Percentiles rank a stretch among this genome's conserved stretches.
Conservation (phyloP, 2,797 vertebrate species). For the Ptychadena robeensis region DNA sequence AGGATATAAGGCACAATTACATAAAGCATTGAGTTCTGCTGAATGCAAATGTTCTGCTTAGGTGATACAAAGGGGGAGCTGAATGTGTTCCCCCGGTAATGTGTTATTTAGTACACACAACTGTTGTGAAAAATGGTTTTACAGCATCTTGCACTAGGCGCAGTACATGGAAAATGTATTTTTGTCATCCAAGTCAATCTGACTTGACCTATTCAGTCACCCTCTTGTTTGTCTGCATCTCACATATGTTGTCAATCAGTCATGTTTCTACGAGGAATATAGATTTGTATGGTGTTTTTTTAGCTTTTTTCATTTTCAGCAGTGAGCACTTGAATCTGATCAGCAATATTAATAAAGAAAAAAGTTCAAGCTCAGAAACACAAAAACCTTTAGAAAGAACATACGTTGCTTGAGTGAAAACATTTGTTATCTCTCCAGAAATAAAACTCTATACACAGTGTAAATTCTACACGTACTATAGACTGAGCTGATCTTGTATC, state of each 20-base stretch:
- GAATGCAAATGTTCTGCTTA: conserved; percentile 38
- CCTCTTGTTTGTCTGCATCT: conserved; percentile 42
- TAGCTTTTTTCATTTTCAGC: conserved; percentile 14
- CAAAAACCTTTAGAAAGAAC: conserved; percentile 10
- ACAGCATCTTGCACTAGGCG: not conserved
- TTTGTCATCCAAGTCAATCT: conserved; percentile 33
- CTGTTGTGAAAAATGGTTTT: not conserved
- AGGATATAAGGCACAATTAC: conserved; percentile 23
- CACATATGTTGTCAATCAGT: conserved; percentile 47
- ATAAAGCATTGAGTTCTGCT: conserved; percentile 20
- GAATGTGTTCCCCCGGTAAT: conserved; percentile 3
- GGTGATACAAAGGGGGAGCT: conserved; percentile 8
- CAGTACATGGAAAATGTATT: conserved; percentile 8
- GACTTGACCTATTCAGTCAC: conserved; percentile 32
- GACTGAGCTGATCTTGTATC: too few relatives aligned
- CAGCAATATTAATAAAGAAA: conserved; percentile 25
- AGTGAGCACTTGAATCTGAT: conserved; percentile 30
- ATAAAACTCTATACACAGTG: not conserved
- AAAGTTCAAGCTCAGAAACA: not conserved
- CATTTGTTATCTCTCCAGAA: not conserved
- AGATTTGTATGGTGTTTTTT: conserved; percentile 6
- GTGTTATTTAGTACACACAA: conserved; percentile 5
- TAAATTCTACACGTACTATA: not conserved
- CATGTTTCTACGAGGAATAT: conserved; percentile 30
- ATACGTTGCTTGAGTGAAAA: not conserved